Evolutionary conservation across 2,888 invertebrate genomes (phyloP).

Genomic region (Drosophila paranaensis): DNA sequence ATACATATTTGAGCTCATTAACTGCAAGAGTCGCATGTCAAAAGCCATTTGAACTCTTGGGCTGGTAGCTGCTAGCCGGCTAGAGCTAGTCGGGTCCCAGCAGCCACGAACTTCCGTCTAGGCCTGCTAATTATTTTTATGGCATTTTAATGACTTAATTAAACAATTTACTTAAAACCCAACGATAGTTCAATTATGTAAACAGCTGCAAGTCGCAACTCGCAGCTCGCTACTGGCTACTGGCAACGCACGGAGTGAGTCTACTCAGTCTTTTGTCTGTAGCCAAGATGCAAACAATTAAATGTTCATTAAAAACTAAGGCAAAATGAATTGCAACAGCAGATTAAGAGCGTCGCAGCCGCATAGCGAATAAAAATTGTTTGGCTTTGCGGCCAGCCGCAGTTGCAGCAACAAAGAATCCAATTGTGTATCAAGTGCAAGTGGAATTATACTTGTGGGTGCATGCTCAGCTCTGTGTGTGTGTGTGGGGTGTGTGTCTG

Average conservation of each 20-base stretch:
- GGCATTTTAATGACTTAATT: slow-evolving; percentile 76
- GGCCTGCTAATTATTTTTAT: slow-evolving; percentile 75
- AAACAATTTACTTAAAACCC: slow-evolving; percentile 72
- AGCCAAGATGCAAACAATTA: slow-evolving; percentile 75
- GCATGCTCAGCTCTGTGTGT: slow-evolving; percentile 28
- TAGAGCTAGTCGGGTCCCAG: background rate
- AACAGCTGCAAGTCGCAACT: slow-evolving; percentile 37
- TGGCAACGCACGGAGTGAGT: background rate
- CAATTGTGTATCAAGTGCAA: slow-evolving; percentile 77
- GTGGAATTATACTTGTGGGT: slow-evolving; percentile 67
- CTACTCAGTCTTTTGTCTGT: slow-evolving; percentile 3
- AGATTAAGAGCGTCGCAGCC: slow-evolving; percentile 30
- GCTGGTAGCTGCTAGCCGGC: slow-evolving; percentile 17
- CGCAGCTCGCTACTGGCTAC: background rate
- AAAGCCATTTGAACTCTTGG: slow-evolving; percentile 58
- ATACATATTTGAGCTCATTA: slow-evolving; percentile 45
- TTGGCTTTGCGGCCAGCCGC: slow-evolving; percentile 45
- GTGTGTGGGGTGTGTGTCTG: slow-evolving; percentile 19
- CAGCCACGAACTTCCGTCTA: slow-evolving; percentile 33
- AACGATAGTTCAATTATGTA: slow-evolving; percentile 74
- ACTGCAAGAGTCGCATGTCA: slow-evolving; percentile 67
- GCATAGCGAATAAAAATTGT: slow-evolving; percentile 41
- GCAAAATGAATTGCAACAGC: slow-evolving; percentile 42
- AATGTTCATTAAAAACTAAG: slow-evolving; percentile 69
- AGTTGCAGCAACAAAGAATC: slow-evolving; percentile 63